Evolutionary conservation across 2,888 invertebrate species (phyloP), one percentile per base, ranked within the genome.

Genomic region (Blomia tropicalis): DNA sequence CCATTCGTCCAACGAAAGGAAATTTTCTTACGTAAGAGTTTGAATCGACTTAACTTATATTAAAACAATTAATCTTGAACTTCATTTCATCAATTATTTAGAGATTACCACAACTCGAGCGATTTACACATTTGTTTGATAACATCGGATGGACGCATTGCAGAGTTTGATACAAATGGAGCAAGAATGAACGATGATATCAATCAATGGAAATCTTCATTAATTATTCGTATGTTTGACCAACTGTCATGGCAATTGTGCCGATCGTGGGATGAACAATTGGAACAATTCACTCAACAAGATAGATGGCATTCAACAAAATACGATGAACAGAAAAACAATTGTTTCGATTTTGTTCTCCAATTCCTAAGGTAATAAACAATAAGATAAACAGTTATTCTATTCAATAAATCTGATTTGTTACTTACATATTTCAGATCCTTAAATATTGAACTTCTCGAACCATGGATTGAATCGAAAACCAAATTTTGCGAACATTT

Each of bases 41-140:
- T 29, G 2, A 2, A 31, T 19, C 14, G 7, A 47, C 22, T 47
- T 22, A 27, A 47, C 41, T 36, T 36, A 19, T 27, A n/a, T 47
- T 27, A 47, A 11, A 14, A 19, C 22, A n/a, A 47, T 11, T 47
- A 14, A 47, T n/a, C 27, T n/a, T 14, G 5, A 5, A 14, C 25
- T 31, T 54, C 25, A 14, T 54, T 5, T 47, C n/a, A 11, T 51
- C 22, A 19, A 51, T 4, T 51, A 17, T n/a, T 19, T 11, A 56
- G 56, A 2, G 56, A 56, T 56, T 56, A 56, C 23, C 17, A 56
- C 2, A 56, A 30, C 17, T 11, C 31, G 14, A 19, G 29, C 29
- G 56, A 56, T 56, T 30, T 56, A 23, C 56, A 56, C 19, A 56
- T 56, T 36, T 56, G 56, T 56, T 30, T 56, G 2, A 56, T 23